Conservation (phyloP, 2,797 vertebrate species). For the Odontamblyopus rebecca region DNA sequence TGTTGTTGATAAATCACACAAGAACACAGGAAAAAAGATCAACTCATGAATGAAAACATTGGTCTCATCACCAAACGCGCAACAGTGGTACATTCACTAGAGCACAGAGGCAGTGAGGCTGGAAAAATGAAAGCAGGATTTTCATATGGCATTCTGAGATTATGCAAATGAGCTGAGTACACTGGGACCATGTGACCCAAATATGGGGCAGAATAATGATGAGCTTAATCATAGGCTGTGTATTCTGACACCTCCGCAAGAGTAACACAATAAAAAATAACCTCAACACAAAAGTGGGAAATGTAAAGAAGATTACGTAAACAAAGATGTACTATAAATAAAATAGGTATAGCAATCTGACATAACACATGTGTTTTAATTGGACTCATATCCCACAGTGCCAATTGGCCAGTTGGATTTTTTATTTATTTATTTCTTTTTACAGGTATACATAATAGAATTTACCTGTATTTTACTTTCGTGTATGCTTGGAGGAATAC, state of each 20-base stretch:
- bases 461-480: too few relatives aligned
- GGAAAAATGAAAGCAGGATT: neutral
- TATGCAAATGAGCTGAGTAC: constrained; percentile 52
- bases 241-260: constrained; percentile 31
- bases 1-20: constrained; percentile 7
- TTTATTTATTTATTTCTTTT: too few relatives aligned
- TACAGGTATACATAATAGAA: too few relatives aligned
- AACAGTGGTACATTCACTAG: constrained; percentile 12
- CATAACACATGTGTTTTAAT: too few relatives aligned
- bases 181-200: constrained; percentile 50
- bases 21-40: neutral
- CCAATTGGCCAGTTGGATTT: too few relatives aligned
- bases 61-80: constrained; percentile 18
- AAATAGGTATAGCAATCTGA: neutral
- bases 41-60: constrained; percentile 15
- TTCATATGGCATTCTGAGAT: constrained; percentile 49
- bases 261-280: constrained; percentile 7
- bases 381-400: too few relatives aligned
- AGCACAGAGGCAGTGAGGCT: constrained; percentile 4
- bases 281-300: constrained; percentile 2
- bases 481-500: too few relatives aligned
- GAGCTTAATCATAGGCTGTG: constrained; percentile 47
- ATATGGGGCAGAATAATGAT: constrained; percentile 57
- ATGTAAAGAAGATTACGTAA: neutral
- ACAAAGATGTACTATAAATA: neutral